Base-by-base conservation (phyloP, 2,113 vertebrate genomes). In the Perca schrenkii region DNA sequence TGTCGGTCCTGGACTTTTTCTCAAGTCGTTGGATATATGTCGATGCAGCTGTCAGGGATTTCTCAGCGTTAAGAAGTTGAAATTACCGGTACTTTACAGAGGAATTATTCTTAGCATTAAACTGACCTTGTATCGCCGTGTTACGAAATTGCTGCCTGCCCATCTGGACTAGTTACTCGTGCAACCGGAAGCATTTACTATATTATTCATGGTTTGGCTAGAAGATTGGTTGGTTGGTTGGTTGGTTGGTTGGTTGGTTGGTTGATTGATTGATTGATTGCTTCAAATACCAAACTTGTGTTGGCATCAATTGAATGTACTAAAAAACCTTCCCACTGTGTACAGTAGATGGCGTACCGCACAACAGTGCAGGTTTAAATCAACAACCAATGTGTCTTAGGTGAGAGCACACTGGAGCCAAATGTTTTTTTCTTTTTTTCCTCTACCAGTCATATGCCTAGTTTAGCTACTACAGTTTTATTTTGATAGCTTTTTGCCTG, bases 301-400 rank as follows among this genome's bases (percentile, higher is more conserved):
- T 80, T 84, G 50, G 79, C 75, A 77, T 87, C 64, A 81, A 17
- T 74, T 88, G 90, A 92, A 93, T 92, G 93, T 93, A 93, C 58
- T 91, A 53, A 74, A 56, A 64, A 79, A 82, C 86, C 85, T 86
- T 82, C 60, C 78, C 82, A 92, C 84, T 91, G 82, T 91, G 86
- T 85, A 79, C 75, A 85, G 77, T 77, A 84, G 76, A 63, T 67
- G 67, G 69, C 67, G 58, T 71, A 64, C 64, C 67, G 34, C 71
- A 78, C 54, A 66, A 17, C 75, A 74, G 78, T 78, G 74, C 79
- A 78, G 76, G 72, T 87, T 82, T 77, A 75, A 87, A 80, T 76
- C 76, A 70, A 83, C 80, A 80, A 79, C 89, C 91, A 83, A 80
- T 65, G 90, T 94, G 93, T 91, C 89, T 92, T 92, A 83, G 82